Conservation (phyloP, 2,113 vertebrate genomes). For the Brienomyrus brachyistius region DNA sequence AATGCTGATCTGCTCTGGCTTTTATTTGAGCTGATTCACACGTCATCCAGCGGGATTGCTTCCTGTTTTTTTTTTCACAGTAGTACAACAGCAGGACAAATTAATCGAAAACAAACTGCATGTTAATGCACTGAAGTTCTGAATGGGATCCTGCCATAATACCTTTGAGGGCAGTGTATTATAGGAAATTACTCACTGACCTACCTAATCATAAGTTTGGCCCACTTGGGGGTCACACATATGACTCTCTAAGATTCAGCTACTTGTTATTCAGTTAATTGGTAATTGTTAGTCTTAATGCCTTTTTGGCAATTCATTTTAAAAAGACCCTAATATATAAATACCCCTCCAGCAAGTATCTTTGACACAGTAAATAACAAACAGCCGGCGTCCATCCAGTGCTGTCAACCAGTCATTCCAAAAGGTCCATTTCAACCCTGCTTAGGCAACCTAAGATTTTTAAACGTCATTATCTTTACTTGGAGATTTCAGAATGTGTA, state of each 20-base stretch:
- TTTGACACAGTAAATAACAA: constrained; percentile 22
- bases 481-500: neutral
- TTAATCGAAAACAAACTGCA: neutral
- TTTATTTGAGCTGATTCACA: neutral
- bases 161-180: neutral
- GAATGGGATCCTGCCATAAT: neutral
- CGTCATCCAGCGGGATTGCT: neutral
- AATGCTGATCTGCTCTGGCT: neutral
- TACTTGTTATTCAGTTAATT: neutral
- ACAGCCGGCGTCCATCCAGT: neutral
- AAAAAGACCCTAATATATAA: neutral
- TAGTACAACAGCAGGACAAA: neutral
- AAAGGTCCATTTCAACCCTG: neutral
- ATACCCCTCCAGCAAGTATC: neutral
- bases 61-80: neutral
- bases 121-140: neutral
- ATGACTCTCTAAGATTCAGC: neutral
- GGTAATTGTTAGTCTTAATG: neutral
- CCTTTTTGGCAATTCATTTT: neutral
- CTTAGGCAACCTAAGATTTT: neutral
- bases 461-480: neutral
- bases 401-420: neutral
- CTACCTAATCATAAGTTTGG: neutral
- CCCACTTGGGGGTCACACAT: neutral
- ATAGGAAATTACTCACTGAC: neutral